Conservation (phyloP, 1,140 invertebrate genomes). For the Cotesia typhae region DNA sequence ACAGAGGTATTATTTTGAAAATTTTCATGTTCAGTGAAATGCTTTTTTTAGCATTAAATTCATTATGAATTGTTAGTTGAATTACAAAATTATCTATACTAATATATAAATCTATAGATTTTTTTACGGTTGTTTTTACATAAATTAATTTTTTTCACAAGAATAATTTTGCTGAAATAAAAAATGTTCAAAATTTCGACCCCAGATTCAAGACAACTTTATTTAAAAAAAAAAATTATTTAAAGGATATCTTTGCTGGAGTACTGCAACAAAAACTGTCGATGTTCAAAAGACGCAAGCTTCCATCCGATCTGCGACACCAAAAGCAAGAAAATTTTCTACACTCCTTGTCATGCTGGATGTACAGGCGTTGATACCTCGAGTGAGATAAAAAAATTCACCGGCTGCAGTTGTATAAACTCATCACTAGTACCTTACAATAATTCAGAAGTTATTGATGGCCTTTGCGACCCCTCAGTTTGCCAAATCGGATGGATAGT, state of each 20-base stretch:
- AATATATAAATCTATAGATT: too few relatives aligned
- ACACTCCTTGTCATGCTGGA: slow-evolving; percentile 77
- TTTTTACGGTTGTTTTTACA: too few relatives aligned
- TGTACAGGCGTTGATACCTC: slow-evolving; percentile 63
- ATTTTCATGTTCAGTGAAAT: too few relatives aligned
- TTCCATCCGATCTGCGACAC: slow-evolving; percentile 75
- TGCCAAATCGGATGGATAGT: slow-evolving; percentile 67
- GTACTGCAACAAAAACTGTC: slow-evolving; percentile 71
- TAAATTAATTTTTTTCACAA: too few relatives aligned
- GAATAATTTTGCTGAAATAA: too few relatives aligned
- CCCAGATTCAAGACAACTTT: neutral
- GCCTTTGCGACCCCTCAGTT: slow-evolving; percentile 65
- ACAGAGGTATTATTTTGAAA: too few relatives aligned
- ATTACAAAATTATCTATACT: too few relatives aligned
- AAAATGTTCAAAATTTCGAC: too few relatives aligned
- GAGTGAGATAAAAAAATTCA: slow-evolving; percentile 63
- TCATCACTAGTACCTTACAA: slow-evolving; percentile 42
- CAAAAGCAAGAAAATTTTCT: slow-evolving; percentile 69
- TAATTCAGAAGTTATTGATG: slow-evolving; percentile 62
- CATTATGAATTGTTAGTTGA: too few relatives aligned
- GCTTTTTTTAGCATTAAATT: too few relatives aligned
- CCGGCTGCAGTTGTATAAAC: slow-evolving; percentile 66
- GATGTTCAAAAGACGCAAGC: slow-evolving; percentile 68
- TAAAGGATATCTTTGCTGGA: slow-evolving; percentile 52
- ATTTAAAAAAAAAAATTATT: slow-evolving; percentile 18